Evolutionary conservation across 2,888 invertebrate species (phyloP), one percentile per base, ranked within the genome.

Genomic region (Tromatobia lineatoria): DNA sequence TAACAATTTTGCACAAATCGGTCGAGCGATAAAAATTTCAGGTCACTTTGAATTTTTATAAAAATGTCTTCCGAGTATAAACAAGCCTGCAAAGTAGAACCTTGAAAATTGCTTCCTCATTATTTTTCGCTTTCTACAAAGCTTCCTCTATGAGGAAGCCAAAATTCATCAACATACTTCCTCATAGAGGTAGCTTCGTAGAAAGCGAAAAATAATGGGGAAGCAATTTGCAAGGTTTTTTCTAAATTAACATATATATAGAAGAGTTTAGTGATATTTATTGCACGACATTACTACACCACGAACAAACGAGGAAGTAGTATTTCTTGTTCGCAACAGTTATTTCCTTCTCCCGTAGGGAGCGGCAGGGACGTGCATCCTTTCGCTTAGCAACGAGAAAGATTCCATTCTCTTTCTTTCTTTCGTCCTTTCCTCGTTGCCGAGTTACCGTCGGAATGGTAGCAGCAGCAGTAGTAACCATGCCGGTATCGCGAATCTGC

Each of bases 311-410:
- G 54, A 70, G 70, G 54, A 20, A 54, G 54, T 29, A 54, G 70
- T 70, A 70, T 70, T 70, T 70, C 52, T 70, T 52, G 70, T 54
- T 54, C 54, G 8, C 70, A 54, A 34, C 70, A 54, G 54, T 70
- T 70, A 70, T 70, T 70, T 70, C 38, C 52, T 70, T 52, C 38
- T 70, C 70, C 50, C 52, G 54, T 23, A 20, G 54, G 70, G 34
- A 54, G 42, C 18, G 38, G 34, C 38, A 38, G 38, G 47, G 38
- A 70, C 70, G 70, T 70, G 70, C 70, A 70, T 69, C 70, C 54
- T 70, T 70, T 70, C 70, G 52, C 70, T 70, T 54, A 54, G 70
- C 70, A 70, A 70, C 70, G 70, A 70, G 70, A 70, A 70, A 70
- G 70, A 70, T 70, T 70, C 54, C 70, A 70, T 70, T 70, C 70